Conservation (phyloP, 1,140 invertebrate genomes). For the Bilobella aurantiaca region DNA sequence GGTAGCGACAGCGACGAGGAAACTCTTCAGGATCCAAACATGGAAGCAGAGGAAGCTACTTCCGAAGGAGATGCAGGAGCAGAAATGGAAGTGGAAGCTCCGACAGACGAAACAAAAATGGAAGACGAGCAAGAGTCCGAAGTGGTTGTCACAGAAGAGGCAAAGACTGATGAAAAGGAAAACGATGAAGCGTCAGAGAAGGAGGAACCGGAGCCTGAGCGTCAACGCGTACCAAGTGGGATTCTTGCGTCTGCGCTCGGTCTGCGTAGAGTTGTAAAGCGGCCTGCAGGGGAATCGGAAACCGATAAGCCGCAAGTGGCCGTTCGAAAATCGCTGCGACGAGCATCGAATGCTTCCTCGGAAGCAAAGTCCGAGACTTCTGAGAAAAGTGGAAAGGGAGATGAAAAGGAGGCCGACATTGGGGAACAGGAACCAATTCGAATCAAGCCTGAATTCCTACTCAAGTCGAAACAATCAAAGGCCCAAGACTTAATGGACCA, state of each 20-base stretch:
- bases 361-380: conserved; percentile 9
- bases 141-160: conserved; percentile 28
- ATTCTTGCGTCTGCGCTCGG: conserved; percentile 15
- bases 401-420: neutral
- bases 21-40: conserved; percentile 8
- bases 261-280: neutral
- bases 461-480: conserved; percentile 4
- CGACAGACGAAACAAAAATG: neutral
- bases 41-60: conserved; percentile 17
- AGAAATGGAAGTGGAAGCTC: conserved; percentile 36
- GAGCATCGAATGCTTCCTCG: neutral
- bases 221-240: conserved; percentile 16
- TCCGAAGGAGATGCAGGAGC: conserved; percentile 29
- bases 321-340: neutral
- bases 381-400: neutral
- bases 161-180: conserved; percentile 23
- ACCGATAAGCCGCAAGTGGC: neutral
- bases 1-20: conserved; percentile 15
- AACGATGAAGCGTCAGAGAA: conserved; percentile 17
- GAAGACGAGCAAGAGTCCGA: neutral
- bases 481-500: conserved; percentile 27
- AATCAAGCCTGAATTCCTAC: neutral
- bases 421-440: neutral
- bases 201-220: conserved; percentile 11
- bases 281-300: neutral